These are phyloP conservation scores for Mycteria americana DNA, from an alignment of 2,797 vertebrate genomes.

Conservation along the genomic window DNA sequence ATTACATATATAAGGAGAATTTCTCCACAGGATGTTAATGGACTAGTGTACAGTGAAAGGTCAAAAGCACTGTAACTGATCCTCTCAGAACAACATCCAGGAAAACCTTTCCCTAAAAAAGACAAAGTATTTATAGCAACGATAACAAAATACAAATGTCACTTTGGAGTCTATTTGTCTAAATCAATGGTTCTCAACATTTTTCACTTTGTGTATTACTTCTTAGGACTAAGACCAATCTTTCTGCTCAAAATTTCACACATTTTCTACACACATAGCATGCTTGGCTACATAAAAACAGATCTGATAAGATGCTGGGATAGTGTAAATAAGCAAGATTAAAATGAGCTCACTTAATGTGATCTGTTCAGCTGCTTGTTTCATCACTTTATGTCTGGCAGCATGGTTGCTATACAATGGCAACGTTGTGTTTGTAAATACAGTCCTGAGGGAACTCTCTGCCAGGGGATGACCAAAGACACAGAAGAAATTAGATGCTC, in stretches of 20 bases:
- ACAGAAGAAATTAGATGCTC: not conserved
- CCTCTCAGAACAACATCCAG: conserved; percentile 22
- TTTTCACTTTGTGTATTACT: not conserved
- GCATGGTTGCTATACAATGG: not conserved
- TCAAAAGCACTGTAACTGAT: conserved; percentile 45
- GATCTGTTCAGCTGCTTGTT: not conserved
- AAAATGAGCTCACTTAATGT: not conserved
- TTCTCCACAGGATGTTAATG: conserved; percentile 51
- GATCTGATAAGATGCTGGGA: not conserved
- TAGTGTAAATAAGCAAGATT: not conserved
- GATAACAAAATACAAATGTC: conserved; percentile 15
- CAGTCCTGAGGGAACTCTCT: not conserved
- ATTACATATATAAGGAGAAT: conserved; percentile 38
- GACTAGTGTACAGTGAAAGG: conserved; percentile 45
- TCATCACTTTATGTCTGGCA: not conserved
- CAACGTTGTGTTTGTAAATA: not conserved
- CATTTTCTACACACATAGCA: not conserved
- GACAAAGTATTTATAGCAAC: not conserved
- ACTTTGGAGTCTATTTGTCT: conserved; percentile 8
- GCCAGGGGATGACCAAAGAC: not conserved
- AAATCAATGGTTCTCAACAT: conserved; percentile 3
- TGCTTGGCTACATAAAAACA: not conserved
- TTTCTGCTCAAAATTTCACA: not conserved
- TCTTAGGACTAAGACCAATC: not conserved
- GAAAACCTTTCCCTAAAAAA: conserved; percentile 54